These are phyloP conservation scores for Bombyx mori DNA, from an alignment of 1,140 invertebrate species.

Conservation along the genomic window DNA sequence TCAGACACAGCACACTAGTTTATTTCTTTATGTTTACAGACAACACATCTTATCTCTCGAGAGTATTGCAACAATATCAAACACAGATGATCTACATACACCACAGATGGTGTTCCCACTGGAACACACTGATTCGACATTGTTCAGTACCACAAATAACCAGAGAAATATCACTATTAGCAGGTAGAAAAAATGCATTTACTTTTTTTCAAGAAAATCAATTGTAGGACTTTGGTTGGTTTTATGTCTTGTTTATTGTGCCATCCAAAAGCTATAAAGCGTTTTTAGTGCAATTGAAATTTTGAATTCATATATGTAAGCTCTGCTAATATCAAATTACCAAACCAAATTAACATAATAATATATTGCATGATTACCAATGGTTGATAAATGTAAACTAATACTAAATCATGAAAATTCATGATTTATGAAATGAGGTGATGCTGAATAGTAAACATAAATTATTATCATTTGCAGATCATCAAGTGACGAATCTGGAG, in stretches of 20 bases:
- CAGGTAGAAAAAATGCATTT: constrained; percentile 24
- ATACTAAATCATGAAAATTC: not conserved
- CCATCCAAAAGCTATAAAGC: too few species aligned
- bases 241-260: too few species aligned
- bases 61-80: constrained; percentile 10
- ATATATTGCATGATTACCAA: too few species aligned
- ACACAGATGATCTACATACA: constrained; percentile 54
- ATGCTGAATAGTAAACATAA: not conserved
- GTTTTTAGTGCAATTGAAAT: not conserved
- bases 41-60: constrained; percentile 36
- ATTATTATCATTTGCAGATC: constrained; percentile 26
- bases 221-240: not conserved
- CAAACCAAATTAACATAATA: too few species aligned
- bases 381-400: too few species aligned
- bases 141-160: constrained; percentile 44
- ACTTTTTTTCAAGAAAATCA: not conserved
- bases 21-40: constrained; percentile 22
- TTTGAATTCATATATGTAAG: not conserved
- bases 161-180: constrained; percentile 59
- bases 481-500: constrained; percentile 56
- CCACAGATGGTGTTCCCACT: constrained; percentile 51
- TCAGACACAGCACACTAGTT: not conserved
- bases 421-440: not conserved
- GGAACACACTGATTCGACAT: constrained; percentile 36
- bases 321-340: too few species aligned